Evolutionary conservation across 2,888 invertebrate species (phyloP).

Genomic region (Caenorhabditis parvicauda): DNA sequence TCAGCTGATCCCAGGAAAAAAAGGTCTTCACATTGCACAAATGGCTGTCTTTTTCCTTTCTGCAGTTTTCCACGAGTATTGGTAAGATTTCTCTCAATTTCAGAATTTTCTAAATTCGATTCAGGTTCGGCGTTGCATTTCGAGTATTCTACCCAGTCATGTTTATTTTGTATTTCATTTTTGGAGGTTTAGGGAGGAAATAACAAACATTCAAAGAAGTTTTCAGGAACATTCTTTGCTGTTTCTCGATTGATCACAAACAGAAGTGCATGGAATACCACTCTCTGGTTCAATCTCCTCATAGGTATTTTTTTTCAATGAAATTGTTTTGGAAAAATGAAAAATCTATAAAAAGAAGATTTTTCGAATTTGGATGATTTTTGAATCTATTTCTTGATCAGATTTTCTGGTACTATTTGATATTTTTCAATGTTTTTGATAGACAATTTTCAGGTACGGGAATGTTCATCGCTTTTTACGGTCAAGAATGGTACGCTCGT

Average conservation of each 20-base stretch:
- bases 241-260: conserved; percentile 65
- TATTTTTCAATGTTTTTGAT: too few relatives aligned
- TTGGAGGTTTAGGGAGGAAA: conserved; percentile 70
- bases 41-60: conserved; percentile 77
- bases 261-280: conserved; percentile 73
- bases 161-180: conserved; percentile 75
- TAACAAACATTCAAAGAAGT: not conserved
- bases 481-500: conserved; percentile 76
- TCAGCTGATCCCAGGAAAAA: conserved; percentile 43
- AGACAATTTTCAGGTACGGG: conserved; percentile 46
- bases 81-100: conserved; percentile 62
- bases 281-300: conserved; percentile 79
- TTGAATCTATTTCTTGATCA: not conserved
- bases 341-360: not conserved
- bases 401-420: not conserved
- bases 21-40: conserved; percentile 66
- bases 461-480: conserved; percentile 59
- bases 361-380: not conserved
- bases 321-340: not conserved
- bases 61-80: conserved; percentile 83
- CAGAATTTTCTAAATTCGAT: not conserved
- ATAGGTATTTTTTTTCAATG: conserved; percentile 68
- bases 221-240: conserved; percentile 63
- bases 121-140: conserved; percentile 72
- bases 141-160: conserved; percentile 85